phyloP scores from a whole-genome alignment of 2,113 vertebrate species.

The Blennius ocellaris region DNA sequence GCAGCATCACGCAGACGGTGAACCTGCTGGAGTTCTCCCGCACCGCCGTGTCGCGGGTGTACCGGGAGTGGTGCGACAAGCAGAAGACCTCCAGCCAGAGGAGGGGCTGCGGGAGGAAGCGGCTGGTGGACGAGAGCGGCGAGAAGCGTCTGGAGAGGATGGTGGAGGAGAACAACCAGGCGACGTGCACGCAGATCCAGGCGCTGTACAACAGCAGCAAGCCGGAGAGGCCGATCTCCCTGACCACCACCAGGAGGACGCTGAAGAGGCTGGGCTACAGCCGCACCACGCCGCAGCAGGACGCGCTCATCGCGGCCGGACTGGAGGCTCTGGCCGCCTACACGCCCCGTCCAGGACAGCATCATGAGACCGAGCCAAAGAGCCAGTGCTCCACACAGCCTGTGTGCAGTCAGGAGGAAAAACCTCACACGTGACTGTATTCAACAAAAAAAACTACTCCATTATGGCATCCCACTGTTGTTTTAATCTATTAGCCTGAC shows the following conservation, averaged over 20 bases:
- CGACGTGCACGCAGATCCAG: constrained; percentile 39
- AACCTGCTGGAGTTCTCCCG: constrained; percentile 44
- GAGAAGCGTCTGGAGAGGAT: constrained; percentile 39
- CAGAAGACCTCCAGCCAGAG: constrained; percentile 48
- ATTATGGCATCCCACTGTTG: neutral
- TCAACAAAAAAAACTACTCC: neutral
- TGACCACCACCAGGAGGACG: constrained; percentile 42
- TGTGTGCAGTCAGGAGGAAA: neutral
- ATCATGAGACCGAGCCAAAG: neutral
- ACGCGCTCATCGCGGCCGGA: constrained; percentile 7
- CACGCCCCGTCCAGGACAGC: neutral
- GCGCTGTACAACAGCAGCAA: constrained; percentile 50
- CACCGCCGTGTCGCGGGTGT: constrained; percentile 43
- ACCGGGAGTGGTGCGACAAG: constrained; percentile 44
- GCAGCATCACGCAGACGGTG: constrained; percentile 43
- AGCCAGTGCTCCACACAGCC: neutral
- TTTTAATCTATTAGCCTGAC: neutral
- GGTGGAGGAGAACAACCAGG: constrained; percentile 49
- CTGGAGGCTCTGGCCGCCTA: constrained; percentile 13
- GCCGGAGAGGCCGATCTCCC: constrained; percentile 45
- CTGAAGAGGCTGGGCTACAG: constrained; percentile 53
- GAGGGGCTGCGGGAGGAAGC: constrained; percentile 42
- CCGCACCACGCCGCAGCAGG: constrained; percentile 18
- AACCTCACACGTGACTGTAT: neutral
- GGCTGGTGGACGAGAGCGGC: constrained; percentile 41